These are phyloP conservation scores for Scaptomyza graminum DNA, from an alignment of 1,140 invertebrate genomes.

Conservation along the genomic window DNA sequence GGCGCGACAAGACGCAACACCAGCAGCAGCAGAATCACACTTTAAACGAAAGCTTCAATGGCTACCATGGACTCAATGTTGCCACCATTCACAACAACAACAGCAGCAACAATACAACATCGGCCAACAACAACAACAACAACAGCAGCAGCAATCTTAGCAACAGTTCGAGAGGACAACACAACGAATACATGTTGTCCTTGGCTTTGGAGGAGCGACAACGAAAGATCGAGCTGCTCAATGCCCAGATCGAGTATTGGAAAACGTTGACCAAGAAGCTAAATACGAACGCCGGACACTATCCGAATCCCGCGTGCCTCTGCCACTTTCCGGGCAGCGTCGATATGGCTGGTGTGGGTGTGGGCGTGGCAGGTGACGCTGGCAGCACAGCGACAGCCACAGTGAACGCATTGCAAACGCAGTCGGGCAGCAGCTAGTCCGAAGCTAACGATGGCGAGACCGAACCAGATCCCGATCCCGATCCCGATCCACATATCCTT, in stretches of 20 bases:
- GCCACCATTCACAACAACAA: slow-evolving; percentile 32
- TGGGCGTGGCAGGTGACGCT: slow-evolving; percentile 6
- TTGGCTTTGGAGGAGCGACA: slow-evolving; percentile 76
- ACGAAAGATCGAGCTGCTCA: slow-evolving; percentile 74
- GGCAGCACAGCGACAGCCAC: slow-evolving; percentile 15
- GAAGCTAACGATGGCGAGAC: slow-evolving; percentile 39
- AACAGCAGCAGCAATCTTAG: slow-evolving; percentile 8
- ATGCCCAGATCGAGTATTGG: slow-evolving; percentile 82
- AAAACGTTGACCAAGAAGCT: slow-evolving; percentile 78
- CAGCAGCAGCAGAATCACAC: slow-evolving; percentile 26
- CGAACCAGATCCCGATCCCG: slow-evolving; percentile 11
- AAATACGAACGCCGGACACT: slow-evolving; percentile 62
- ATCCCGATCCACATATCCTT: not conserved
- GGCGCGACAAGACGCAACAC: slow-evolving; percentile 21
- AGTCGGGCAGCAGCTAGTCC: slow-evolving; percentile 78
- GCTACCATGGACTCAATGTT: slow-evolving; percentile 61
- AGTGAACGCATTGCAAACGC: slow-evolving; percentile 61
- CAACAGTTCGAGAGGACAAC: slow-evolving; percentile 41
- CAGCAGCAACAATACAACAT: slow-evolving; percentile 46
- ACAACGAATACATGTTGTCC: slow-evolving; percentile 71
- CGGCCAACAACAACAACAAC: not conserved
- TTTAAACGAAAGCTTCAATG: slow-evolving; percentile 63
- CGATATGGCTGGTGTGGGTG: slow-evolving; percentile 20
- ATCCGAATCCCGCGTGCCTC: slow-evolving; percentile 67
- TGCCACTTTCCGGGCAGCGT: slow-evolving; percentile 72